These are phyloP conservation scores for Drosophila emarginata DNA, from an alignment of 2,888 invertebrate genomes.

Conservation along the genomic window DNA sequence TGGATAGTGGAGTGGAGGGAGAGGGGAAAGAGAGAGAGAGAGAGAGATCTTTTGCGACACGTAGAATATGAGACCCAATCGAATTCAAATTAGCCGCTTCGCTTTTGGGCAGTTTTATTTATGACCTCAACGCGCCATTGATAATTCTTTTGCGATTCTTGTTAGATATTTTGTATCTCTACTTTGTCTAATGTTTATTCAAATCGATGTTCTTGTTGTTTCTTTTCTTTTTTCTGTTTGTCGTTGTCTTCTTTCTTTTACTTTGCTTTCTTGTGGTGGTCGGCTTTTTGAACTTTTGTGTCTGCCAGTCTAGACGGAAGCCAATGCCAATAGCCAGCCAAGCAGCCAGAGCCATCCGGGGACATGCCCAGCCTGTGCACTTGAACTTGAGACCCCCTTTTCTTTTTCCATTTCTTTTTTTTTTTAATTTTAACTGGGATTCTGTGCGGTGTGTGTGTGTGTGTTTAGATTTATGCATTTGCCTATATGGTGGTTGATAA, in stretches of 20 bases:
- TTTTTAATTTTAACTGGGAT: conserved; percentile 22
- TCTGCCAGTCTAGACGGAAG: conserved; percentile 38
- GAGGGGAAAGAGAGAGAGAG: not conserved
- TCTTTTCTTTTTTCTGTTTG: too few species aligned
- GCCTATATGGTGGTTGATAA: conserved; percentile 1
- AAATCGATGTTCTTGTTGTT: not conserved
- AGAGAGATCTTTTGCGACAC: conserved; percentile 58
- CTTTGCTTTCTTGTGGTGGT: not conserved
- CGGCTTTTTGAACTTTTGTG: conserved; percentile 28
- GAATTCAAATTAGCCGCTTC: conserved; percentile 1
- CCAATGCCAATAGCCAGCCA: conserved; percentile 10
- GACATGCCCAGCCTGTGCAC: conserved; percentile 59
- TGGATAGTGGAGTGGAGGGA: conserved; percentile 23
- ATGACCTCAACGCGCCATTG: conserved; percentile 2
- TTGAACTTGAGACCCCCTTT: conserved; percentile 63
- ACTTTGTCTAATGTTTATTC: conserved; percentile 2
- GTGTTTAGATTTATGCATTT: conserved; percentile 32
- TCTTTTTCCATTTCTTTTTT: not conserved
- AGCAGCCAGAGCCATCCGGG: conserved; percentile 14
- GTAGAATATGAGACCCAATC: conserved; percentile 29
- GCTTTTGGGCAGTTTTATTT: conserved; percentile 6
- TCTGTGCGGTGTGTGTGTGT: conserved; percentile 14
- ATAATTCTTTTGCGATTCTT: conserved; percentile 2
- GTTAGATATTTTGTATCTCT: not conserved
- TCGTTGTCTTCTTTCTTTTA: not conserved